These are phyloP conservation scores for Corythaixoides concolor DNA, from an alignment of 2,113 vertebrate genomes.

Conservation along the genomic window DNA sequence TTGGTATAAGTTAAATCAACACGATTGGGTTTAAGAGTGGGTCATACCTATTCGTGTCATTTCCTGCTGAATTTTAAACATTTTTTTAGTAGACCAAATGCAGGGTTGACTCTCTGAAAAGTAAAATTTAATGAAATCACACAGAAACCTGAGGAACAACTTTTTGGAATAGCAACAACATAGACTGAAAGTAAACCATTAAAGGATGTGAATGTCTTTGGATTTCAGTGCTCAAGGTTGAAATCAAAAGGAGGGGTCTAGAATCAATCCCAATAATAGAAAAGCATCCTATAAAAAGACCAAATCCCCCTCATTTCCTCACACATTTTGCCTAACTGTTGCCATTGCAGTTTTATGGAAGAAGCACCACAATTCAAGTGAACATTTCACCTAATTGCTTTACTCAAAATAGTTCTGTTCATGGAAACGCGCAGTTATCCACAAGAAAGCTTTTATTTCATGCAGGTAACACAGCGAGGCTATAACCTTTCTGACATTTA, in stretches of 20 bases:
- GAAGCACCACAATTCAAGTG: not conserved
- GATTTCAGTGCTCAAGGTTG: not conserved
- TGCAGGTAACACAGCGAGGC: not conserved
- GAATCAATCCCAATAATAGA: not conserved
- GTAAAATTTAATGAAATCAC: not conserved
- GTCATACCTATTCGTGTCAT: not conserved
- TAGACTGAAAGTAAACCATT: not conserved
- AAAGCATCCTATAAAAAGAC: not conserved
- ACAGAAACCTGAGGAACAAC: not conserved
- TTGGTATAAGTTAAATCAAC: not conserved
- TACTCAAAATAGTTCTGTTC: not conserved
- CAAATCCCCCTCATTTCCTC: not conserved
- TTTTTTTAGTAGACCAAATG: not conserved
- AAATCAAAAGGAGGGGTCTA: not conserved
- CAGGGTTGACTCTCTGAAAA: not conserved
- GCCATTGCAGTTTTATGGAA: not conserved
- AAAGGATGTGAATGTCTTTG: not conserved
- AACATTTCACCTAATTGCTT: not conserved
- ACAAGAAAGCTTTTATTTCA: not conserved
- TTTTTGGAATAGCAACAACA: not conserved
- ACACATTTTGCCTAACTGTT: rapidly evolving
- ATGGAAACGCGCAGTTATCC: not conserved
- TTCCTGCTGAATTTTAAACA: not conserved
- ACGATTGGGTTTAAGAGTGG: not conserved
- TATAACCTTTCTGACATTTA: constrained; percentile 34